A percentile compares a stretch with the other conserved stretches of the same genome.
Conservation (phyloP, 30 jellyfish, hydroid and myxozoan genomes). For the Sanderia malayensis region DNA sequence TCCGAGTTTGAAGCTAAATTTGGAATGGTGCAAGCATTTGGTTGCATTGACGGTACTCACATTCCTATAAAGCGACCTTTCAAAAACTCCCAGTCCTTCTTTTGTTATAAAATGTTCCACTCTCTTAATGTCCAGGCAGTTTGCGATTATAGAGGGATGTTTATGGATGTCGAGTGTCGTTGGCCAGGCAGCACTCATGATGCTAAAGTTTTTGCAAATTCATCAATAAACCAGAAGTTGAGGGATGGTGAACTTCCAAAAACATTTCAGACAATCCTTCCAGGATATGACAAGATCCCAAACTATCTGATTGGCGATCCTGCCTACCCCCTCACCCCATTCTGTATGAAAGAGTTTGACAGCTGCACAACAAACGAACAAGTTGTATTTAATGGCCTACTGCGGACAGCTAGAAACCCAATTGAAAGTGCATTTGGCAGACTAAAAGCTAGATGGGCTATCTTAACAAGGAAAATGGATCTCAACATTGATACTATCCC, state of each 20-base stretch:
- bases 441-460: constrained; percentile 62
- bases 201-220: constrained; percentile 66
- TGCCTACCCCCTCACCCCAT: constrained; percentile 71
- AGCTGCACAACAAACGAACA: constrained; percentile 46
- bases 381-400: constrained; percentile 52
- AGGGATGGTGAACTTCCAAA: constrained; percentile 31
- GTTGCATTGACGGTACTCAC: too few relatives aligned
- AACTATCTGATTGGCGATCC: constrained; percentile 74
- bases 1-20: too few relatives aligned
- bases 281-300: constrained; percentile 47
- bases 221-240: constrained; percentile 26
- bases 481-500: constrained; percentile 37
- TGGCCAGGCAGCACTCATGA: constrained; percentile 76
- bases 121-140: constrained; percentile 53
- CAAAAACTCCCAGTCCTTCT: constrained; percentile 23
- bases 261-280: constrained; percentile 27
- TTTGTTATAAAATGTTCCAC: constrained; percentile 25
- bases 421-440: constrained; percentile 68
- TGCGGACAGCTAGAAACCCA: constrained; percentile 62
- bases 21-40: too few relatives aligned
- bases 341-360: constrained; percentile 53
- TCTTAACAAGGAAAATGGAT: constrained; percentile 43
- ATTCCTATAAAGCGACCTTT: constrained; percentile 32
- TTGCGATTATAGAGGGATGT: constrained; percentile 53
- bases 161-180: constrained; percentile 67